Evolutionary conservation across 2,113 vertebrate species (phyloP).

Genomic region (Symphodus melops): DNA sequence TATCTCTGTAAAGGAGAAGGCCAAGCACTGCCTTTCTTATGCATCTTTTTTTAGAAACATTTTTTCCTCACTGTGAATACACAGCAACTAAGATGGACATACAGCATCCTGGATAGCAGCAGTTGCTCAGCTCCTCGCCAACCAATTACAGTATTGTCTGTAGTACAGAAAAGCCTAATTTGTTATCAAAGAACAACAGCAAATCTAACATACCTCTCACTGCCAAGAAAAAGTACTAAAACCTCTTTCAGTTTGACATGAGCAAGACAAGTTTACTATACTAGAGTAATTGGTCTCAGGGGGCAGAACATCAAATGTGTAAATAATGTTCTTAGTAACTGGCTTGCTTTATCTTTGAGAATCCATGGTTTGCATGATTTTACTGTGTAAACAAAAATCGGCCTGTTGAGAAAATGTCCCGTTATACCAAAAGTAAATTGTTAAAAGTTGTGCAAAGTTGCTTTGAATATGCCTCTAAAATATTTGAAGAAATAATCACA

Average conservation of each 20-base stretch:
- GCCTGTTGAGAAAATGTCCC: neutral
- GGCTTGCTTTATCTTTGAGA: conserved; percentile 27
- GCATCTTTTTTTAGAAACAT: conserved; percentile 6
- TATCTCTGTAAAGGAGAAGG: no score
- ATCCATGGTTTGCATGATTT: conserved; percentile 16
- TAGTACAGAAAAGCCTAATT: conserved; percentile 28
- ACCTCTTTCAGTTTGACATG: conserved; percentile 39
- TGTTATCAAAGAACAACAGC: conserved; percentile 47
- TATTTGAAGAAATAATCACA: neutral
- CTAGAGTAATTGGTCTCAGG: conserved; percentile 63
- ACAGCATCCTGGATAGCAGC: conserved; percentile 7
- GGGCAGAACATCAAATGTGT: conserved; percentile 56
- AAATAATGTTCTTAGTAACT: conserved; percentile 53
- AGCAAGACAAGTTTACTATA: conserved; percentile 57
- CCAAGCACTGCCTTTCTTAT: neutral
- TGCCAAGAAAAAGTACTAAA: conserved; percentile 60
- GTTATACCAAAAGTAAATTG: conserved; percentile 32
- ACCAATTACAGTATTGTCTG: conserved; percentile 41
- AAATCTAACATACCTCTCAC: conserved; percentile 19
- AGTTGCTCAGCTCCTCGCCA: conserved; percentile 6
- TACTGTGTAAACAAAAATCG: conserved; percentile 11
- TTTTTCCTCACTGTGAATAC: neutral
- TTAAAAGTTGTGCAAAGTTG: conserved; percentile 23
- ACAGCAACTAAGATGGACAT: neutral
- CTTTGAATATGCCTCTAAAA: conserved; percentile 31